Conservation (phyloP, 2,113 vertebrate genomes). For the Tachuris rubrigastra region DNA sequence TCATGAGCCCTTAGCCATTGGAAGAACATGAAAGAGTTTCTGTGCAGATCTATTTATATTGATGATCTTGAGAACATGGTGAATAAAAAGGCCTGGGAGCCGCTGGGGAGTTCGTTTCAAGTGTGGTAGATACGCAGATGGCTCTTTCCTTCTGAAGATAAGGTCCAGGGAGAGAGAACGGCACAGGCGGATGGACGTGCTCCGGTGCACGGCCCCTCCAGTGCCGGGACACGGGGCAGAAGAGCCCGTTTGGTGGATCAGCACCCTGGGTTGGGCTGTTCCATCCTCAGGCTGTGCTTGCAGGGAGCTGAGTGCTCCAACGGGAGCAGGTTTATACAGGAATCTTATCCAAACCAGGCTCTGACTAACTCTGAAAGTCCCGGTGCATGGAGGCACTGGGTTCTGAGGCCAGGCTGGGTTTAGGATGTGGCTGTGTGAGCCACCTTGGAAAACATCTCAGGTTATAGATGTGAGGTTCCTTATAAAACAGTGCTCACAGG, state of each 20-base stretch:
- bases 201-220: not conserved
- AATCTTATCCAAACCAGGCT: not conserved
- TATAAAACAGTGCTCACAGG: not conserved
- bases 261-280: not conserved
- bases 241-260: not conserved
- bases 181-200: accelerated
- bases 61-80: not conserved
- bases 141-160: not conserved
- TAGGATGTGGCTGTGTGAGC: not conserved
- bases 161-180: not conserved
- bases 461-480: not conserved
- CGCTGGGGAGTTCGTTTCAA: not conserved
- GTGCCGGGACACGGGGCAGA: accelerated
- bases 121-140: not conserved
- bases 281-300: not conserved
- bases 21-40: not conserved
- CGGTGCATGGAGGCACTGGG: not conserved
- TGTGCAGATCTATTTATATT: not conserved
- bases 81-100: not conserved
- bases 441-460: not conserved
- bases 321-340: not conserved
- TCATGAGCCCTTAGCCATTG: not conserved
- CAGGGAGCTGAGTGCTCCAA: not conserved
- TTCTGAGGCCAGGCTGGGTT: not conserved
- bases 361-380: not conserved